Base-by-base conservation (phyloP, 2,797 vertebrate genomes). In the Dromococcyx pavoninus region DNA sequence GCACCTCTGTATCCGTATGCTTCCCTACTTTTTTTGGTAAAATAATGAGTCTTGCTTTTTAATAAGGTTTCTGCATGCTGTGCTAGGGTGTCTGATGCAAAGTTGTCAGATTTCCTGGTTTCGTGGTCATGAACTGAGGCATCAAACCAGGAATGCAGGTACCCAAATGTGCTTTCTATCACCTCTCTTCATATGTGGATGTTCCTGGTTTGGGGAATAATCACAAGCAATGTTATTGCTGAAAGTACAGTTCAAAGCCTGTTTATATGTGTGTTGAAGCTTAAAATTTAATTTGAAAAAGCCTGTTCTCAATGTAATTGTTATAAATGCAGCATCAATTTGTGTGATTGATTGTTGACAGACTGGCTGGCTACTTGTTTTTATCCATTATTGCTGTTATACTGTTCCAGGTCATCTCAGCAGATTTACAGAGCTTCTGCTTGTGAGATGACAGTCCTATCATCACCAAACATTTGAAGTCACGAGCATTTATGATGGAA, bases 31-130 rank as follows among this genome's bases (percentile, higher is more conserved):
- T 65, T 78, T 76, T 70, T 91, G 18, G 56, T 33, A 67, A 86
- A 89, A 44, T 17, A 83, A 39, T 9, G 0, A 75, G 17, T 66
- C 53, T 88, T 66, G 6, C 15, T 65, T 93, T 94, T 84, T 24
- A 71, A 25, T 74, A 33, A 76, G 18, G 17, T 54, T 96, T 94
- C 66, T 51, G 28, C 54, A 74, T 76, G 30, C 14, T 86, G 3
- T 79, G 54, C 86, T 87, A 86, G 70, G 57, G 27, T 88, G 41
- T 78, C 65, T 91, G 67, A 87, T 60, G 65, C 27, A 44, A 85
- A 73, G 51, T 69, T 87, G 24, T 92, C 84, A 88, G 61, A 92
- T 96, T 97, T 95, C 70, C 56, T 91, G 23, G 50, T 90, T 95
- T 93, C 82, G 65, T 94, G 37, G 23, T 80, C 57, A 21, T n/a